Percentiles rank a stretch among this genome's conserved stretches.
Evolutionary conservation across 2,113 vertebrate species (phyloP).

Genomic region (Crotalus tigris): DNA sequence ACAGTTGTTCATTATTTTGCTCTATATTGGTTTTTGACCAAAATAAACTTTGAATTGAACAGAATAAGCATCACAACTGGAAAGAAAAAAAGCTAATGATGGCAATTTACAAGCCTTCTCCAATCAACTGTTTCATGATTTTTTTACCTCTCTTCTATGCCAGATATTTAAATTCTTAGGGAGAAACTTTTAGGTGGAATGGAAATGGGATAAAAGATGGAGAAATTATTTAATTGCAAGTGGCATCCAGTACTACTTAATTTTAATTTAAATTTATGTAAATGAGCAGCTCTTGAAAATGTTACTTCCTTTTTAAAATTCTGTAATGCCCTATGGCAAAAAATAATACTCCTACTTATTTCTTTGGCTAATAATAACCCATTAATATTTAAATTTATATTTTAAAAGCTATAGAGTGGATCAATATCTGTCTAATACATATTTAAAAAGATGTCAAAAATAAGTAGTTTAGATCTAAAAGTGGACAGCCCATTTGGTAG

Average conservation of each 20-base stretch:
- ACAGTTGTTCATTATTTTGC: neutral
- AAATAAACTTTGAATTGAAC: neutral
- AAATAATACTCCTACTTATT: neutral
- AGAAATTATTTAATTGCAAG: neutral
- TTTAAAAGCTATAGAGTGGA: neutral
- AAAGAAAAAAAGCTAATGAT: neutral
- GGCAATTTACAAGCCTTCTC: neutral
- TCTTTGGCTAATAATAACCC: neutral
- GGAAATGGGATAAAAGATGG: neutral
- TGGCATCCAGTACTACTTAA: neutral
- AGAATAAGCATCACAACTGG: neutral
- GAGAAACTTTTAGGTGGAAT: neutral
- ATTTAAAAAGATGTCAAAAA: neutral
- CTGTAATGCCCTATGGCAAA: neutral
- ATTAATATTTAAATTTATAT: neutral
- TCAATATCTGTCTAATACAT: neutral
- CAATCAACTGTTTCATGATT: neutral
- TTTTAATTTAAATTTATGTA: neutral
- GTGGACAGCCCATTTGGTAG: neutral
- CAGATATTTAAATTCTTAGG: neutral
- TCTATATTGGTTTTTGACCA: neutral
- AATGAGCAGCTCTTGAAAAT: neutral
- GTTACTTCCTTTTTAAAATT: slow-evolving; percentile 11
- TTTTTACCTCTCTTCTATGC: neutral
- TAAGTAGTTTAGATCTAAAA: neutral